phyloP scores from a whole-genome alignment of 2,113 vertebrate genomes.

The Brachionichthys hirsutus region DNA sequence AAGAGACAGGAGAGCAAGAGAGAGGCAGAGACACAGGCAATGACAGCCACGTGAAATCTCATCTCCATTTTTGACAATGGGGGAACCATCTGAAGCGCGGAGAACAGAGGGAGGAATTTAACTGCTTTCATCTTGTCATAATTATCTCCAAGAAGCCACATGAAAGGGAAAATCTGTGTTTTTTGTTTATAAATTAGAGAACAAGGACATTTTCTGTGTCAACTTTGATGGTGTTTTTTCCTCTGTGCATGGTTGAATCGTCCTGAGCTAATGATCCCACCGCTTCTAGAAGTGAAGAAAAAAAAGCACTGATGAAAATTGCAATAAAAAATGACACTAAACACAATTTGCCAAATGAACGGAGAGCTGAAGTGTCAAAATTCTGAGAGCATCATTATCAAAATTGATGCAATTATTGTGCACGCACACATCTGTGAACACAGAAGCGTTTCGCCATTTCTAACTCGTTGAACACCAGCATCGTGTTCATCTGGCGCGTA shows the following conservation, averaged over 20 bases:
- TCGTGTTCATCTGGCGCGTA: neutral
- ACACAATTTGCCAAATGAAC: conserved; percentile 70
- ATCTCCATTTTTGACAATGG: conserved; percentile 83
- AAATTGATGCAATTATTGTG: conserved; percentile 47
- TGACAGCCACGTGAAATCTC: conserved; percentile 80
- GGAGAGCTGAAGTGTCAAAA: conserved; percentile 66
- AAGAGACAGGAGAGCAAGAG: conserved; percentile 48
- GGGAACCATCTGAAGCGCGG: conserved; percentile 77
- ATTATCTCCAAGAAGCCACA: conserved; percentile 81
- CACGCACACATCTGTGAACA: conserved; percentile 16
- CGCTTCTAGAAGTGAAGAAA: conserved; percentile 60
- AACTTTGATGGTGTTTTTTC: conserved; percentile 75
- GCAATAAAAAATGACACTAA: conserved; percentile 75
- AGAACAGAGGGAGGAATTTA: conserved; percentile 81
- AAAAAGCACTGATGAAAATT: conserved; percentile 69
- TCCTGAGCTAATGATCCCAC: conserved; percentile 73
- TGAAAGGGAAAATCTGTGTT: conserved; percentile 76
- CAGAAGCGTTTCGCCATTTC: conserved; percentile 6
- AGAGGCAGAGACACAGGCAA: conserved; percentile 59
- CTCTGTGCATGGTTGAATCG: conserved; percentile 70
- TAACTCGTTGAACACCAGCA: no score
- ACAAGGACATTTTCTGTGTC: conserved; percentile 76
- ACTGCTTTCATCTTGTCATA: conserved; percentile 80
- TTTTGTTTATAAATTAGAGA: conserved; percentile 82
- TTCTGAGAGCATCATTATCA: conserved; percentile 59